A percentile compares a stretch with the other conserved stretches of the same genome.
These are phyloP conservation scores for Dasysyrphus albostriatus DNA, from an alignment of 2,888 invertebrate species.

Conservation along the genomic window DNA sequence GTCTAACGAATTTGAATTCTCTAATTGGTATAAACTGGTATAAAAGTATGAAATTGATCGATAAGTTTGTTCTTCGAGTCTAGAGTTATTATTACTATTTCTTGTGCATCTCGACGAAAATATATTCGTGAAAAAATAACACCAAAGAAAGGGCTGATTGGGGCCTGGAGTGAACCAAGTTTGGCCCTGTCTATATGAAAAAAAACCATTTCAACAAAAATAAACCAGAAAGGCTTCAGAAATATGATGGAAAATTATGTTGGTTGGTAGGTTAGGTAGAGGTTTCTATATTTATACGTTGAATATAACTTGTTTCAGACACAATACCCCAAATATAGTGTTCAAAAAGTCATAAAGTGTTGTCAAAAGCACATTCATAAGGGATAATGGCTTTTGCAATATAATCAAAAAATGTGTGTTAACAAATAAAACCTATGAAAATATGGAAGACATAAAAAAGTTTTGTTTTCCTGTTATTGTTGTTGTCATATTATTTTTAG, in stretches of 20 bases:
- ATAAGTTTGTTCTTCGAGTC: too few relatives aligned
- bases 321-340: conserved; percentile 37
- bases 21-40: too few relatives aligned
- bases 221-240: background rate
- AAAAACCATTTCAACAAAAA: conserved; percentile 1
- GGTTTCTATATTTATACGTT: conserved; percentile 4
- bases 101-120: too few relatives aligned
- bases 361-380: conserved; percentile 66
- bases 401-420: conserved; percentile 65
- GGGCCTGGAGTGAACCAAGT: background rate
- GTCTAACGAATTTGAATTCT: too few relatives aligned
- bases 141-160: too few relatives aligned
- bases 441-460: conserved; percentile 51
- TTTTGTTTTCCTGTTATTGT: background rate
- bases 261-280: background rate
- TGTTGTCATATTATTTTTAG: background rate
- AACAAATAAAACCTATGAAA: conserved; percentile 55
- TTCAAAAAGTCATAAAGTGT: conserved; percentile 52
- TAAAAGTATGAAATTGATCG: too few relatives aligned
- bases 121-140: too few relatives aligned
- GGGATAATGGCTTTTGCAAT: conserved; percentile 68
- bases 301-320: conserved; percentile 40
- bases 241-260: conserved; percentile 58
- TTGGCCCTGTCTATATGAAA: background rate
- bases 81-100: too few relatives aligned